These are phyloP conservation scores for Coleophora flavipennella DNA, from an alignment of 2,888 invertebrate species.

Conservation along the genomic window DNA sequence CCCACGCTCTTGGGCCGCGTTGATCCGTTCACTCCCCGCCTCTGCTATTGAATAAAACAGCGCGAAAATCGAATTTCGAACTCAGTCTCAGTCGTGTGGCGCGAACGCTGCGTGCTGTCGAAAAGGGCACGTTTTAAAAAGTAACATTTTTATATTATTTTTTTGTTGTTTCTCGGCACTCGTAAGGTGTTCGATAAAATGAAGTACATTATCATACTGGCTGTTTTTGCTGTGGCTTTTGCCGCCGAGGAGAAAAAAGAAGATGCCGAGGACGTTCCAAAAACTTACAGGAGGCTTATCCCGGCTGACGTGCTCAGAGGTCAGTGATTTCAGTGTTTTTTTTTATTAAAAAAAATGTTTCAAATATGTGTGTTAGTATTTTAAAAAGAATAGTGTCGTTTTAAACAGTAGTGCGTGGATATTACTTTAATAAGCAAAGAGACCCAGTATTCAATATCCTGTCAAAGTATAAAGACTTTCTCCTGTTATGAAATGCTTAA, in stretches of 20 bases:
- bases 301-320: slow-evolving; percentile 93
- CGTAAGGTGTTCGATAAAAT: slow-evolving; percentile 54
- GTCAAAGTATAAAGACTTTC: too few species aligned
- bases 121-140: slow-evolving; percentile 30
- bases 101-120: slow-evolving; percentile 39
- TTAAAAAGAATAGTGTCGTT: too few species aligned
- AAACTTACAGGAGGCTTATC: slow-evolving; percentile 85
- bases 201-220: slow-evolving; percentile 69
- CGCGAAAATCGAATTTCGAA: slow-evolving; percentile 38
- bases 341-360: too few species aligned
- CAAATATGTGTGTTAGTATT: too few species aligned
- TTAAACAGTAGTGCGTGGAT: too few species aligned
- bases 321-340: slow-evolving; percentile 50
- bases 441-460: too few species aligned
- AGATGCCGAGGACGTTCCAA: slow-evolving; percentile 70
- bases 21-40: slow-evolving; percentile 45
- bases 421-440: too few species aligned
- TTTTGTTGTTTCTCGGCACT: slow-evolving; percentile 32
- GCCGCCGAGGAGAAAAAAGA: slow-evolving; percentile 68
- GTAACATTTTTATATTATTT: slow-evolving; percentile 24
- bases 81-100: slow-evolving; percentile 64
- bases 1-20: slow-evolving; percentile 24
- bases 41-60: slow-evolving; percentile 43
- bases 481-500: too few species aligned
- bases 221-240: slow-evolving; percentile 67